phyloP scores from a whole-genome alignment of 2,888 invertebrate species.

The Lasioglossum leucozonium region DNA sequence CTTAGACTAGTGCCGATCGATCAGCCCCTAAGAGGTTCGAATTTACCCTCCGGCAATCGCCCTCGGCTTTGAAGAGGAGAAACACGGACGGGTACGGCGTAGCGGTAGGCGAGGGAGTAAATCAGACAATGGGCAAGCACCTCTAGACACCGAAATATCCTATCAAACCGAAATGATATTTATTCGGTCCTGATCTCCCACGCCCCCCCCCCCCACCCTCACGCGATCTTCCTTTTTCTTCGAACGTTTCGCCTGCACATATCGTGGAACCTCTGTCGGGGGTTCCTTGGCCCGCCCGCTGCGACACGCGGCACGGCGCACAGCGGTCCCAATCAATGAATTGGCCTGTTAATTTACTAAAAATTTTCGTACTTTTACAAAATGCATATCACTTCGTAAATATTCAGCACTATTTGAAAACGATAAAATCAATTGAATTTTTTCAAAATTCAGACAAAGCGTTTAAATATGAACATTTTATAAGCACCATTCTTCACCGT shows the following conservation, averaged over 20 bases:
- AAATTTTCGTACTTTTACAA: too few species aligned
- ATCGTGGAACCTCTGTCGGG: not conserved
- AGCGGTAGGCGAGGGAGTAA: conserved; percentile 18
- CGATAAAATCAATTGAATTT: too few species aligned
- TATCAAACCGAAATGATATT: conserved; percentile 45
- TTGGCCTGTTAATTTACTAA: too few species aligned
- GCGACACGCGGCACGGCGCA: too few species aligned
- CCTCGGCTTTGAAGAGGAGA: conserved; percentile 51
- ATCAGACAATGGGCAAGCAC: conserved; percentile 54
- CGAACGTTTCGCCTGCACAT: not conserved
- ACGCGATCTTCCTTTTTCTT: conserved; percentile 1
- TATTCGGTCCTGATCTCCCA: conserved; percentile 5
- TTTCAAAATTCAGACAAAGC: too few species aligned
- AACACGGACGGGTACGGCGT: not conserved
- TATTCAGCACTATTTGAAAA: too few species aligned
- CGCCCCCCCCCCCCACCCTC: too few species aligned
- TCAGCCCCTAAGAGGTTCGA: conserved; percentile 69
- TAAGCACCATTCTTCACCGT: too few species aligned
- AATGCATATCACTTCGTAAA: too few species aligned
- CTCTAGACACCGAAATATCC: conserved; percentile 37
- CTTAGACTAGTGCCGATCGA: conserved; percentile 73
- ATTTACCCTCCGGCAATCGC: conserved; percentile 64
- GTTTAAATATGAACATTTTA: too few species aligned
- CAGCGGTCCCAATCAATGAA: too few species aligned
- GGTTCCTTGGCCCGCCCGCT: not conserved